Conservation (phyloP, 2,888 invertebrate species). For the Pristionchus japonicus region DNA sequence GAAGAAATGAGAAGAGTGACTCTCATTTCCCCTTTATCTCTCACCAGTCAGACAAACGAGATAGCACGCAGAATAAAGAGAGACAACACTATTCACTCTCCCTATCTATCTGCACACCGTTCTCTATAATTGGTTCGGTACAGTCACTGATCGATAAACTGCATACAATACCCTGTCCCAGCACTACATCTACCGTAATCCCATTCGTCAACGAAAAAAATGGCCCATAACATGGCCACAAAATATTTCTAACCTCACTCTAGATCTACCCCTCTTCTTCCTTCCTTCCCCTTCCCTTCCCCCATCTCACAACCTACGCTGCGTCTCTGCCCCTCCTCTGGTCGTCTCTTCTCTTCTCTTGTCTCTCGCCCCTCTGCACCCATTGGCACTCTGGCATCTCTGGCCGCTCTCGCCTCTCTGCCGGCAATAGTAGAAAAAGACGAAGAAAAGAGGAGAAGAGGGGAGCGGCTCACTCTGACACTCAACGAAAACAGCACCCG, state of each 20-base stretch:
- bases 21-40: neutral
- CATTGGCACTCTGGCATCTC: neutral
- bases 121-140: neutral
- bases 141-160: neutral
- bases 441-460: conserved; percentile 33
- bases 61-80: neutral
- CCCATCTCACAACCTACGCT: conserved; percentile 43
- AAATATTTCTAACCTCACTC: conserved; percentile 15
- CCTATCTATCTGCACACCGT: neutral
- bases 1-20: neutral
- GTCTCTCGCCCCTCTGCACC: neutral
- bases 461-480: neutral
- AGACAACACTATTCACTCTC: neutral
- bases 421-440: conserved; percentile 26
- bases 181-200: neutral
- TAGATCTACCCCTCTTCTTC: conserved; percentile 36
- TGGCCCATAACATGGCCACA: conserved; percentile 1
- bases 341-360: neutral
- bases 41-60: neutral
- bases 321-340: conserved; percentile 28
- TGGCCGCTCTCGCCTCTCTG: conserved; percentile 5
- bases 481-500: neutral
- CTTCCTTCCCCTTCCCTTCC: conserved; percentile 7
- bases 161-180: neutral
- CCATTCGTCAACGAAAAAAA: neutral